Percentiles rank a stretch among this genome's conserved stretches.
Evolutionary conservation across 2,113 vertebrate genomes (phyloP).

Genomic region (Brachyhypopomus gauderio): DNA sequence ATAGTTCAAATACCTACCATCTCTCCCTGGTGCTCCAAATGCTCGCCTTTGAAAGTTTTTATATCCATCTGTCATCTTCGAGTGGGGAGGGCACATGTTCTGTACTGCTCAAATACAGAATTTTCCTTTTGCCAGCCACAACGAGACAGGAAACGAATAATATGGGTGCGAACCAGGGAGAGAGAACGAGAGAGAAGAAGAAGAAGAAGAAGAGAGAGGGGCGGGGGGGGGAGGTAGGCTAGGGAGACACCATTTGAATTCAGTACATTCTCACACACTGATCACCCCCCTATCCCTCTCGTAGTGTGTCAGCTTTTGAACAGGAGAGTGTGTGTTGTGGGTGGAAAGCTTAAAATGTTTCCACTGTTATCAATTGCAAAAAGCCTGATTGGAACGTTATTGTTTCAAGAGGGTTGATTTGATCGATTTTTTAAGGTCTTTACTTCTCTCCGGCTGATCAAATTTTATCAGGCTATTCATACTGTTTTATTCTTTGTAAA

Average conservation of each 20-base stretch:
- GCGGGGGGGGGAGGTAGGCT: conserved; percentile 12
- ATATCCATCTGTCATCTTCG: conserved; percentile 99
- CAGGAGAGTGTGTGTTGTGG: conserved; percentile 81
- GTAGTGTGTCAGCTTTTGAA: conserved; percentile 18
- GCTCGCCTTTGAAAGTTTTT: conserved; percentile 99
- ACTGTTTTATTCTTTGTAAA: conserved; percentile 67
- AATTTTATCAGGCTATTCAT: conserved; percentile 68
- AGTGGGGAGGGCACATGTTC: conserved; percentile 97
- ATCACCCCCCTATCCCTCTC: conserved; percentile 55
- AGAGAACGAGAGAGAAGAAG: conserved; percentile 78
- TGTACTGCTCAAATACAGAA: conserved; percentile 97
- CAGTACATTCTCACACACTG: conserved; percentile 47
- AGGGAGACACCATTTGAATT: conserved; percentile 31
- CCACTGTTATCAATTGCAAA: conserved; percentile 78
- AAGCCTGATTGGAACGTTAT: conserved; percentile 74
- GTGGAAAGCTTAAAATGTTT: conserved; percentile 78
- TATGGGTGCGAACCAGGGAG: conserved; percentile 84
- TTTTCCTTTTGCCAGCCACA: conserved; percentile 90
- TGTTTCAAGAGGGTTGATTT: conserved; percentile 75
- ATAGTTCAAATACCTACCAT: conserved; percentile 99
- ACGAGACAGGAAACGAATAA: conserved; percentile 90
- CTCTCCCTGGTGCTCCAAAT: conserved; percentile 96
- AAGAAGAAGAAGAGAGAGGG: conserved; percentile 2
- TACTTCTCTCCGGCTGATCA: conserved; percentile 63
- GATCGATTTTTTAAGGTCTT: conserved; percentile 61